Percentiles rank a stretch among this genome's conserved stretches.
These are phyloP conservation scores for Drosophila leonis DNA, from an alignment of 2,888 invertebrate species.

Conservation along the genomic window DNA sequence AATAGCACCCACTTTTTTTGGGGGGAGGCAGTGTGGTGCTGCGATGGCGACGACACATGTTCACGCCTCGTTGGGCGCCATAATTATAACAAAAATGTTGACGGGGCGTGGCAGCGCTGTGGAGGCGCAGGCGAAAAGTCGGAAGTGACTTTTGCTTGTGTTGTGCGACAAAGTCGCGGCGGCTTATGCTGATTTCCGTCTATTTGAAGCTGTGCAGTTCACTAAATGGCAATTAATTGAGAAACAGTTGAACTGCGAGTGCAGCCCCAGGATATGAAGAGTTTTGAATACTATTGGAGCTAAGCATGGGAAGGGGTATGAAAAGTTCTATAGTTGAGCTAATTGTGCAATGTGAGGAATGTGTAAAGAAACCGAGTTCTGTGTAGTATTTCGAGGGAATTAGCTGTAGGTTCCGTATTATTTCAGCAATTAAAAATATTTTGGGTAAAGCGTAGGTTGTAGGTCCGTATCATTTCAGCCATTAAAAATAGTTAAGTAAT, in stretches of 20 bases:
- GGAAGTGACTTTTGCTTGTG: constrained; percentile 27
- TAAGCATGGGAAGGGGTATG: not conserved
- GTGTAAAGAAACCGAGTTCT: not conserved
- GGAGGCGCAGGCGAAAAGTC: constrained; percentile 12
- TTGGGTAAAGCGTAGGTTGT: too few species aligned
- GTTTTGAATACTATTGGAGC: not conserved
- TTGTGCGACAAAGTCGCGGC: constrained; percentile 18
- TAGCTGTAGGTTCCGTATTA: too few species aligned
- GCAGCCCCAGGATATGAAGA: not conserved
- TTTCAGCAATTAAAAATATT: too few species aligned
- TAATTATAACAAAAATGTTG: constrained; percentile 69
- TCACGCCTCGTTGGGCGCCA: constrained; percentile 77
- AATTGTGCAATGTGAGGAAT: not conserved
- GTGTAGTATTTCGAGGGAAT: not conserved
- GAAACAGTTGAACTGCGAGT: constrained; percentile 27
- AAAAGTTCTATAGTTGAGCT: not conserved
- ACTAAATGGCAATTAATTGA: constrained; percentile 66
- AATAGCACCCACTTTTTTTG: constrained; percentile 4
- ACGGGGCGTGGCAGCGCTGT: not conserved
- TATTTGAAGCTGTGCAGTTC: constrained; percentile 39
- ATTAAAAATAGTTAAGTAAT: too few species aligned
- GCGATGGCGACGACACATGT: constrained; percentile 63
- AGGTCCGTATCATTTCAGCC: too few species aligned
- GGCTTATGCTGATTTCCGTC: constrained; percentile 21
- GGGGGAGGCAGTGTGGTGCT: not conserved